phyloP scores from a whole-genome alignment of 1,140 invertebrate genomes.

The Zaprionus kolodkinae region DNA sequence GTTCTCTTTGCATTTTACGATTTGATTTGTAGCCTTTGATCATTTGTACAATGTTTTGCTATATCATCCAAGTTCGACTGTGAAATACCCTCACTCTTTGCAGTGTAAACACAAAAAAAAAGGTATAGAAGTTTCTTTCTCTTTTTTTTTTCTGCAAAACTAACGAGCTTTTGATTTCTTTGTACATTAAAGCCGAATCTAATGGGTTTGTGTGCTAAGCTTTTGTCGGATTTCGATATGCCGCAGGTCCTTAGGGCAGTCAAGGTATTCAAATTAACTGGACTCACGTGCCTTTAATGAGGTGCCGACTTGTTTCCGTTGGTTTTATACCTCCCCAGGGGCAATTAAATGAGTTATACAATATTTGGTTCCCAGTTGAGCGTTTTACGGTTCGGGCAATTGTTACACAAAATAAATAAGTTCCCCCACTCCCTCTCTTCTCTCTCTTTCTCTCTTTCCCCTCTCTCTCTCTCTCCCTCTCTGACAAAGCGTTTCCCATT shows the following conservation, averaged over 20 bases:
- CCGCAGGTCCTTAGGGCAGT: not conserved
- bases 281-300: constrained; percentile 37
- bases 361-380: constrained; percentile 20
- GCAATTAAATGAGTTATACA: constrained; percentile 41
- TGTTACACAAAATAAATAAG: constrained; percentile 14
- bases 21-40: constrained; percentile 24
- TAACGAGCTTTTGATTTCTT: constrained; percentile 12
- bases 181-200: constrained; percentile 1
- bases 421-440: not conserved
- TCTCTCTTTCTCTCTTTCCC: no score
- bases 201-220: not conserved
- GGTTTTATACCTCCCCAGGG: constrained; percentile 33
- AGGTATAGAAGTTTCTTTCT: no score
- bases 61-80: not conserved
- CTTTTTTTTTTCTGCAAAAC: not conserved
- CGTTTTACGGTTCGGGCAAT: not conserved
- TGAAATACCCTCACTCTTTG: constrained; percentile 4
- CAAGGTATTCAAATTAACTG: constrained; percentile 26
- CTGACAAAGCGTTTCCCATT: constrained; percentile 10
- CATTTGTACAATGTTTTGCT: constrained; percentile 8
- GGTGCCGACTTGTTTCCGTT: constrained; percentile 28
- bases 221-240: not conserved
- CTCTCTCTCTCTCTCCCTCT: no score
- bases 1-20: constrained; percentile 16
- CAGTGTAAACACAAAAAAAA: no score